Base-by-base conservation (phyloP, 2,888 invertebrate genomes). In the Pyrrhia umbra region DNA sequence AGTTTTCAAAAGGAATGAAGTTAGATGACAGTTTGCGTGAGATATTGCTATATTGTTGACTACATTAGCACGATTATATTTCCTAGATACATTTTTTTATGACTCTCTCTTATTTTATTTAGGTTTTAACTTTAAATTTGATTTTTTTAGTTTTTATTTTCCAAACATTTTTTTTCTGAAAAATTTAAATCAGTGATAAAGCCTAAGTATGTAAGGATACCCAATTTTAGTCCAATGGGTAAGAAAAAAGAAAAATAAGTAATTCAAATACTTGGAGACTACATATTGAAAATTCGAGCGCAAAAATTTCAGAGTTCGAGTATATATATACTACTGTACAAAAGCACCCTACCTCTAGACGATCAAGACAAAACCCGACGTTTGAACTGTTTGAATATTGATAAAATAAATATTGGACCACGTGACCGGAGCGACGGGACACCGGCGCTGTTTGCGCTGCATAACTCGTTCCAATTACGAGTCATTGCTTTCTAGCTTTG, bases 381-480 rank as follows among this genome's bases (percentile, higher is more conserved):
- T 82, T 83, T 82, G 81, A 87, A 90, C 82, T 88, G 90, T 83
- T 88, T 88, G 88, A 91, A 92, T 90, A 93, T 93, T 92, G 90
- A 88, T 90, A 91, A 89, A 92, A 92, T 91, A 92, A 92, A 92
- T 91, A 92, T 90, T 91, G 85, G 80, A 81, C 68, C 80, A 87
- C 91, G 91, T 91, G 91, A 91, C 90, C 79, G 75, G 61, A 54
- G 77, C 56, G 58, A 20, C 61, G 65, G 62, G 62, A 65, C 74
- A 61, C 47, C 52, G 52, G 56, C 20, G 21, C 57, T 78, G 58
- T 80, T 80, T 77, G 77, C 64, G 34, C 56, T 37, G 46, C 62
- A 65, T 75, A 77, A 73, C 78, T 75, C 73, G 68, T 70, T 67
- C 69, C 67, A 75, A 75, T 74, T 69, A 71, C 73, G 73, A 66